Percentiles rank a stretch among this genome's conserved stretches.
Evolutionary conservation across 2,888 invertebrate species (phyloP).

Genomic region (Trichacis sp.): DNA sequence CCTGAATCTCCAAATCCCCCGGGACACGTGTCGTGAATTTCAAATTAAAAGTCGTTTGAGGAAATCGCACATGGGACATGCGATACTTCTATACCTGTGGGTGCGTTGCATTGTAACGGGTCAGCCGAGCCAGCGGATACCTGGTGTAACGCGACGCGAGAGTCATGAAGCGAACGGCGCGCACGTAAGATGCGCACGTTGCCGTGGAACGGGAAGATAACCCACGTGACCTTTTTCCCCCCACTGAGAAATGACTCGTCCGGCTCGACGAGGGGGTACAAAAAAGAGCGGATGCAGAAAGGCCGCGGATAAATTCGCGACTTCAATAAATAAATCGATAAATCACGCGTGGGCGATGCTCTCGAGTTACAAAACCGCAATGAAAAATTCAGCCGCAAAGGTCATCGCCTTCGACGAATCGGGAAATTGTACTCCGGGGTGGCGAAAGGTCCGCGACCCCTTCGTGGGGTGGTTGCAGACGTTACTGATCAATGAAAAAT

Average conservation of each 20-base stretch:
- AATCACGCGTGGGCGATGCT: too few relatives aligned
- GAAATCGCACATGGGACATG: constrained; percentile 25
- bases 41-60: constrained; percentile 14
- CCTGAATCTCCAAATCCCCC: too few relatives aligned
- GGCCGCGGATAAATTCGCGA: too few relatives aligned
- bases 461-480: too few relatives aligned
- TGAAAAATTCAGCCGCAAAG: too few relatives aligned
- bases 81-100: constrained; percentile 25
- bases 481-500: too few relatives aligned
- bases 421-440: too few relatives aligned
- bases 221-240: constrained; percentile 56
- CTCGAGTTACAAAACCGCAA: too few relatives aligned
- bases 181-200: constrained; percentile 54
- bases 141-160: constrained; percentile 44
- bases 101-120: constrained; percentile 34
- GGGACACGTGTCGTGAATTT: not conserved
- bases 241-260: constrained; percentile 9
- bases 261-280: constrained; percentile 13
- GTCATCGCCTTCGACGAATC: too few relatives aligned
- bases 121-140: constrained; percentile 39
- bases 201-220: constrained; percentile 55
- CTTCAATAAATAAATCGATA: too few relatives aligned
- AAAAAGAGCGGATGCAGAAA: constrained; percentile 22
- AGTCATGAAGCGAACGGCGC: constrained; percentile 50
- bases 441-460: too few relatives aligned